Percentiles rank a stretch among this genome's conserved stretches.
Evolutionary conservation across 2,888 invertebrate species (phyloP).

Genomic region (Cephus runcator): DNA sequence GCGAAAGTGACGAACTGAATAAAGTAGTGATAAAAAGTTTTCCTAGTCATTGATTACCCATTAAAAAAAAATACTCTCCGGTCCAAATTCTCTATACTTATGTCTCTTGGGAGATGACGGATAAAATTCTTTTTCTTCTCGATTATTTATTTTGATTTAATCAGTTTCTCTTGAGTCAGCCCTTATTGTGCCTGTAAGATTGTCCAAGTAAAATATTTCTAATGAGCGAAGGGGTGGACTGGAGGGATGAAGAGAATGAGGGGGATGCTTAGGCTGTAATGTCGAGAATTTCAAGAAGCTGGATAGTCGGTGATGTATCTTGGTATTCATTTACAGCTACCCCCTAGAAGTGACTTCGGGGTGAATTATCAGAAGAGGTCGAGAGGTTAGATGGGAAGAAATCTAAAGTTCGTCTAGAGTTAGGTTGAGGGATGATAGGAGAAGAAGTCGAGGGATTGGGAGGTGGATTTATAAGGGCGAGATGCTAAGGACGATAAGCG

Average conservation of each 20-base stretch:
- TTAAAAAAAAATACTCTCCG: background rate
- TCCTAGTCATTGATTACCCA: background rate
- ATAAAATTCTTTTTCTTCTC: background rate
- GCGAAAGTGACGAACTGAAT: background rate
- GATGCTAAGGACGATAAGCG: constrained; percentile 12
- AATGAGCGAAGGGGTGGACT: background rate
- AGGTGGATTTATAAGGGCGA: background rate
- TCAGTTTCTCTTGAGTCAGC: background rate
- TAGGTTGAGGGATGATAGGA: background rate
- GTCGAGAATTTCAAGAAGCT: background rate
- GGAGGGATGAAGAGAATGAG: background rate
- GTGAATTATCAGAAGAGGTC: background rate
- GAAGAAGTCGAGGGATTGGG: constrained; percentile 10
- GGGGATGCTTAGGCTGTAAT: background rate
- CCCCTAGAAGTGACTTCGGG: background rate
- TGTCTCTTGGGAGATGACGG: background rate
- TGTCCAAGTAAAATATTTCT: background rate
- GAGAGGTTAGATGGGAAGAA: background rate
- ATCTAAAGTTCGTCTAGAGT: background rate
- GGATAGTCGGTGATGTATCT: background rate
- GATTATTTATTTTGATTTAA: background rate
- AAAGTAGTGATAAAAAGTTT: background rate
- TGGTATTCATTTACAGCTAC: background rate
- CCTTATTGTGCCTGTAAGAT: background rate
- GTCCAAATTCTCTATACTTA: background rate